These are phyloP conservation scores for Diloba caeruleocephala DNA, from an alignment of 2,888 invertebrate genomes.

Conservation along the genomic window DNA sequence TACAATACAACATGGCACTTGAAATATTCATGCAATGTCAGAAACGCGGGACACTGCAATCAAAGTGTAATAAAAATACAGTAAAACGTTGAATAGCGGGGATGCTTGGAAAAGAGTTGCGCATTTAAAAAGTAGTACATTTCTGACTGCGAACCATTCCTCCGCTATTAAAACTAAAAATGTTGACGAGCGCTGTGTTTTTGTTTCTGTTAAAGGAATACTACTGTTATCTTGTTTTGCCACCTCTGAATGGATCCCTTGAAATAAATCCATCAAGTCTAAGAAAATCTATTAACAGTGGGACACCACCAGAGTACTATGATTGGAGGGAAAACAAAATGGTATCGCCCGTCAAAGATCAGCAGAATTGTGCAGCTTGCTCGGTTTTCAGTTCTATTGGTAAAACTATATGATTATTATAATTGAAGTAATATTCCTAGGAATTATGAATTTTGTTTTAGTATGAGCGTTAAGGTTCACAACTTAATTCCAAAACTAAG, in stretches of 20 bases:
- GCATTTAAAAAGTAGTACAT: constrained; percentile 28
- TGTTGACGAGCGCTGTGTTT: constrained; percentile 28
- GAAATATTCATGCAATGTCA: constrained; percentile 36
- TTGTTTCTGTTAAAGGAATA: constrained; percentile 17
- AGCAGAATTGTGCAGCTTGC: constrained; percentile 64
- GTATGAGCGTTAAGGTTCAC: too few species aligned
- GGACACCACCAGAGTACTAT: constrained; percentile 40
- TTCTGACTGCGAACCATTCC: constrained; percentile 18
- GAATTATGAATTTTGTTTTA: too few species aligned
- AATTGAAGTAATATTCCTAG: too few species aligned
- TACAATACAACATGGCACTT: constrained; percentile 11
- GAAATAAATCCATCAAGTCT: not conserved
- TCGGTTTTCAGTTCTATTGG: constrained; percentile 73
- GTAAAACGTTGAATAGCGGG: constrained; percentile 34
- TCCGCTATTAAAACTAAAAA: constrained; percentile 23
- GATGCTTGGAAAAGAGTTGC: constrained; percentile 27
- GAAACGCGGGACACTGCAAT: constrained; percentile 28
- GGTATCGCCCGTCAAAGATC: constrained; percentile 69
- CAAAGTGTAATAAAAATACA: constrained; percentile 39
- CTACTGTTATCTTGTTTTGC: constrained; percentile 10
- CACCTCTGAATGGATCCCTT: not conserved
- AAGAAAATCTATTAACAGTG: constrained; percentile 18
- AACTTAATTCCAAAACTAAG: not conserved
- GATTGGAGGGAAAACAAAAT: constrained; percentile 64
- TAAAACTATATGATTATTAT: constrained; percentile 32